These are phyloP conservation scores for Mystacides longicornis DNA, from an alignment of 2,888 invertebrate species.

Conservation along the genomic window DNA sequence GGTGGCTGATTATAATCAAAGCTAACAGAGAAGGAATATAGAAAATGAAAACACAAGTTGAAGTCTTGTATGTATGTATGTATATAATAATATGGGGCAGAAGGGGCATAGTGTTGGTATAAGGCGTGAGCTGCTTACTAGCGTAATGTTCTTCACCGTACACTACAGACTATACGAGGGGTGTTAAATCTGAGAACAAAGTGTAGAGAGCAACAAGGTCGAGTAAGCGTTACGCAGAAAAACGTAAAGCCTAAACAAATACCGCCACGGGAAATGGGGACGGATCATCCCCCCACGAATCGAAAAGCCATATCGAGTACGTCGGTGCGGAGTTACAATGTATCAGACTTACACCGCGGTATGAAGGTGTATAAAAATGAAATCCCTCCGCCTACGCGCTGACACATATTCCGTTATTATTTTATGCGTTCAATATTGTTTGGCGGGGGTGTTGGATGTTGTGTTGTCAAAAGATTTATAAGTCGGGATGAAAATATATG, in stretches of 20 bases:
- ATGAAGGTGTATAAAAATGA: background rate
- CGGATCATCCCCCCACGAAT: slow-evolving; percentile 11
- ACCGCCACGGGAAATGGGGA: slow-evolving; percentile 20
- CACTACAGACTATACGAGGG: too few species aligned
- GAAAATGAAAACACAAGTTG: too few species aligned
- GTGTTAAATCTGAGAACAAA: background rate
- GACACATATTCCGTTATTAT: background rate
- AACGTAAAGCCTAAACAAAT: slow-evolving; percentile 20
- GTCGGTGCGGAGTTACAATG: slow-evolving; percentile 7
- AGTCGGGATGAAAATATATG: background rate
- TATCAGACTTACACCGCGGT: slow-evolving; percentile 6
- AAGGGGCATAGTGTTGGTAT: too few species aligned
- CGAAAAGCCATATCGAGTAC: slow-evolving; percentile 5
- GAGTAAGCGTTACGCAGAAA: background rate
- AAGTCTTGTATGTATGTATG: too few species aligned
- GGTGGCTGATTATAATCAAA: too few species aligned
- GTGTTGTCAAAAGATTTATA: background rate
- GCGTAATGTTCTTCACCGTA: too few species aligned
- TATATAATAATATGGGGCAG: too few species aligned
- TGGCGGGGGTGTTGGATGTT: background rate
- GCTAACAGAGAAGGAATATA: too few species aligned
- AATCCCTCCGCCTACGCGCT: slow-evolving; percentile 2
- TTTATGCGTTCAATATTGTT: slow-evolving; percentile 6
- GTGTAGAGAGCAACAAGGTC: slow-evolving; percentile 6
- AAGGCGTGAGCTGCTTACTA: too few species aligned